These are phyloP conservation scores for Neuroterus valhalla DNA, from an alignment of 1,140 invertebrate genomes.

Conservation along the genomic window DNA sequence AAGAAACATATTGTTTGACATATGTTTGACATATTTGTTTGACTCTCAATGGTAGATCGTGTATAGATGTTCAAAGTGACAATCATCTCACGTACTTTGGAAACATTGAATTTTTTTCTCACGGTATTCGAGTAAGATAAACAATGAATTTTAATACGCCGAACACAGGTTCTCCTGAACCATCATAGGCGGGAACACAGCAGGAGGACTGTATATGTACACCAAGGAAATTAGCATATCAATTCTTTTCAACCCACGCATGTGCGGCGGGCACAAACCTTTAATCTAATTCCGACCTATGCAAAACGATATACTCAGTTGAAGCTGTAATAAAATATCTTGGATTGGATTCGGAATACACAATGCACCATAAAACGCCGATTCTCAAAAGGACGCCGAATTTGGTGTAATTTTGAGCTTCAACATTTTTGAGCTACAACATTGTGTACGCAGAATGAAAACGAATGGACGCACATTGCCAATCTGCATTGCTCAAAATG, in stretches of 20 bases:
- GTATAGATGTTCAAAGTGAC: background rate
- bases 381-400: too few species aligned
- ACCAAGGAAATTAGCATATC: constrained; percentile 12
- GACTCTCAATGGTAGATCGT: too few species aligned
- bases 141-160: constrained; percentile 21
- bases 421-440: too few species aligned
- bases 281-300: constrained; percentile 31
- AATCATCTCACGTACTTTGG: background rate
- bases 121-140: constrained; percentile 27
- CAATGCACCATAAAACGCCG: too few species aligned
- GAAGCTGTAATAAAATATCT: constrained; percentile 17
- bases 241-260: constrained; percentile 29
- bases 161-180: constrained; percentile 20
- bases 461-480: too few species aligned
- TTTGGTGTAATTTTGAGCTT: too few species aligned
- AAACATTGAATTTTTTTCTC: background rate
- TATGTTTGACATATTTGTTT: too few species aligned
- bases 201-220: constrained; percentile 17
- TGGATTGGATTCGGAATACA: constrained; percentile 20
- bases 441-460: too few species aligned
- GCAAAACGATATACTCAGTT: constrained; percentile 20
- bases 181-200: constrained; percentile 28
- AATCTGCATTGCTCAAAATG: too few species aligned
- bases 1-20: too few species aligned
- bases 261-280: constrained; percentile 18